Conservation (phyloP, 2,888 invertebrate species). For the Monochamus alternatus region DNA sequence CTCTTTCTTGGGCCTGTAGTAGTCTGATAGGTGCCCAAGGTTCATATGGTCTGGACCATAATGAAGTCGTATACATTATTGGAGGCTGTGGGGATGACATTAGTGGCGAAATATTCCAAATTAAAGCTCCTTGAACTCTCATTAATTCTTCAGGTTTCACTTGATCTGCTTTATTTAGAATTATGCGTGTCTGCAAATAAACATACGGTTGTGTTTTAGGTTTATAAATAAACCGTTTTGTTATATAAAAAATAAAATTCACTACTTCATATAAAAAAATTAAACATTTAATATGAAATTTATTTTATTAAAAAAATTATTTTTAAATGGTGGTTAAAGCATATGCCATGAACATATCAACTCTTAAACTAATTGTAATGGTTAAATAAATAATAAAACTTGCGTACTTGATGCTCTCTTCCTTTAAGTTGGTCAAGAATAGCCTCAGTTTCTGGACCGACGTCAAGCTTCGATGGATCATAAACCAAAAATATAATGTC, state of each 20-base stretch:
- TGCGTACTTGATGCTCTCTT: slow-evolving; percentile 86
- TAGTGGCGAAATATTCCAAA: slow-evolving; percentile 97
- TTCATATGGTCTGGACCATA: slow-evolving; percentile 91
- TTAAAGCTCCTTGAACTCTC: slow-evolving; percentile 93
- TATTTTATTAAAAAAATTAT: too few relatives aligned
- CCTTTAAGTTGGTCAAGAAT: slow-evolving; percentile 96
- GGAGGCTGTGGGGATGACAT: slow-evolving; percentile 97
- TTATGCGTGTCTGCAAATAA: slow-evolving; percentile 83
- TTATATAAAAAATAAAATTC: too few relatives aligned
- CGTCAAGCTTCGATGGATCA: slow-evolving; percentile 95
- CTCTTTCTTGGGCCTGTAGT: slow-evolving; percentile 90
- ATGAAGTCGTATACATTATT: slow-evolving; percentile 90
- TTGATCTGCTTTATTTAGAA: slow-evolving; percentile 95
- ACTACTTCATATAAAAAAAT: too few relatives aligned
- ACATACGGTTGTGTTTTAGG: too few relatives aligned
- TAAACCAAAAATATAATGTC: slow-evolving; percentile 96
- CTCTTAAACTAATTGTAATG: too few relatives aligned
- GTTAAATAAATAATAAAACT: slow-evolving; percentile 15
- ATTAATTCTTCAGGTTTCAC: slow-evolving; percentile 94
- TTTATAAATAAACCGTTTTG: too few relatives aligned
- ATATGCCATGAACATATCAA: too few relatives aligned
- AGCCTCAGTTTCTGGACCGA: slow-evolving; percentile 95
- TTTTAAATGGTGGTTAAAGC: too few relatives aligned
- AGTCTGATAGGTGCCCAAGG: slow-evolving; percentile 86
- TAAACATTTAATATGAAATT: too few relatives aligned